Evolutionary conservation across 2,113 vertebrate genomes (phyloP), one percentile per base, ranked within the genome.

Genomic region (Serinus canaria): DNA sequence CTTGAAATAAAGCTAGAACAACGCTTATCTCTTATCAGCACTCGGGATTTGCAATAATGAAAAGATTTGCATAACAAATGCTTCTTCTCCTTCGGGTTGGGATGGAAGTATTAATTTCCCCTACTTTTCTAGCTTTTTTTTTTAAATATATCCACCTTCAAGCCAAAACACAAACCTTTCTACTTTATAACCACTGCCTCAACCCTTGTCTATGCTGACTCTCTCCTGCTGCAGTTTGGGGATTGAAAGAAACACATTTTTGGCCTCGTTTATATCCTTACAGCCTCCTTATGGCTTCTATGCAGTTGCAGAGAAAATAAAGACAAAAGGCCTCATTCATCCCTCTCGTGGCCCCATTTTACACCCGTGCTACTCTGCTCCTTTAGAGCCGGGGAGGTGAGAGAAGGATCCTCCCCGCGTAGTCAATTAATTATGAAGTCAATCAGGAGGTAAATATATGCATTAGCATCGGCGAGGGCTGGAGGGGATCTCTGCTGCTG

Each of bases 61-160:
- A 96, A 95, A 94, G 94, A 97, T 97, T 97, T 97, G 97, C 97
- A 97, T 97, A 96, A 97, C 97, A 97, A 97, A 97, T 95, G 90
- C 90, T 90, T 44, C 88, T 96, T 90, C 95, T 94, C 58, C 92
- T 94, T 94, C 83, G 92, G 83, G 30, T 97, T 77, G 83, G 89
- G 87, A 91, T 95, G 84, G 94, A 96, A 97, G 89, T 94, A 95
- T 97, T 97, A 91, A 96, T 97, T 97, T 96, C 96, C 93, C 96
- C 56, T 92, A 94, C 92, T 58, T 95, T 94, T 64, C 88, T 39
- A 24, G 68, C 3, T 1, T 66, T 53, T 67, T 92, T 82, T 35
- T 56, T 22, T 18, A 3, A 83, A 90, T 88, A 58, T 86, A 85
- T 66, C 93, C 69, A 87, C 59, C 87, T 94, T 58, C 2, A 1